Percentiles rank a stretch among this genome's conserved stretches.
Evolutionary conservation across 2,888 invertebrate genomes (phyloP).

Genomic region (Drosophila limbata): DNA sequence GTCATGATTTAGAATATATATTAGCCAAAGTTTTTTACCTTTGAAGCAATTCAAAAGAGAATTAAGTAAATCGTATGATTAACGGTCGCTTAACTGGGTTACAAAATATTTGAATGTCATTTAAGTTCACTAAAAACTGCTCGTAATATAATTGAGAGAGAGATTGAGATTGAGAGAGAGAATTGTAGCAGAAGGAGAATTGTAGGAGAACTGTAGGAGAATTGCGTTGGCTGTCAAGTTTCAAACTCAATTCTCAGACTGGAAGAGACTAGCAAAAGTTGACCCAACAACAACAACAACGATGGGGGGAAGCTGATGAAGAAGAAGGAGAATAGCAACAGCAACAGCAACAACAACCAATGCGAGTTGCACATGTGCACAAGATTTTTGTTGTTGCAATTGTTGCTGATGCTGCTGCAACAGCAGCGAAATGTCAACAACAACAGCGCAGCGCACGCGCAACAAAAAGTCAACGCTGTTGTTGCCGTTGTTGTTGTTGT

Average conservation of each 20-base stretch:
- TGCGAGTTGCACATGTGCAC: slow-evolving; percentile 53
- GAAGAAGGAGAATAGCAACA: slow-evolving; percentile 5
- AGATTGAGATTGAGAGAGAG: background rate
- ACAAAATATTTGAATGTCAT: background rate
- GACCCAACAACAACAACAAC: slow-evolving; percentile 7
- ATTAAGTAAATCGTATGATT: too few relatives aligned
- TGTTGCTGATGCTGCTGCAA: slow-evolving; percentile 27
- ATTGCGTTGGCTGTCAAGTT: background rate
- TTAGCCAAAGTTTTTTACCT: too few relatives aligned
- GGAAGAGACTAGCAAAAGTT: background rate
- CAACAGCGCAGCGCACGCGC: slow-evolving; percentile 71
- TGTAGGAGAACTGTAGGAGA: background rate
- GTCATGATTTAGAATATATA: too few relatives aligned
- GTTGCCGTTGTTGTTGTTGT: slow-evolving; percentile 41
- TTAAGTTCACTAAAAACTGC: background rate
- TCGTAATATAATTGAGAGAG: too few relatives aligned
- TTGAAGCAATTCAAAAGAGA: too few relatives aligned
- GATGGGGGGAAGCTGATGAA: background rate
- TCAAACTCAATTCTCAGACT: slow-evolving; percentile 3
- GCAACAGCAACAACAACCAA: slow-evolving; percentile 22
- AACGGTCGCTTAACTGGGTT: background rate
- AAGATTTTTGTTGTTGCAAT: slow-evolving; percentile 21
- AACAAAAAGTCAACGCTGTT: slow-evolving; percentile 60
- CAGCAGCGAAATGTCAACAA: slow-evolving; percentile 76
- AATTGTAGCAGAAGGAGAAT: background rate